These are phyloP conservation scores for Gyrodactylus salaris DNA, from an alignment of 1,140 invertebrate species.

Conservation along the genomic window DNA sequence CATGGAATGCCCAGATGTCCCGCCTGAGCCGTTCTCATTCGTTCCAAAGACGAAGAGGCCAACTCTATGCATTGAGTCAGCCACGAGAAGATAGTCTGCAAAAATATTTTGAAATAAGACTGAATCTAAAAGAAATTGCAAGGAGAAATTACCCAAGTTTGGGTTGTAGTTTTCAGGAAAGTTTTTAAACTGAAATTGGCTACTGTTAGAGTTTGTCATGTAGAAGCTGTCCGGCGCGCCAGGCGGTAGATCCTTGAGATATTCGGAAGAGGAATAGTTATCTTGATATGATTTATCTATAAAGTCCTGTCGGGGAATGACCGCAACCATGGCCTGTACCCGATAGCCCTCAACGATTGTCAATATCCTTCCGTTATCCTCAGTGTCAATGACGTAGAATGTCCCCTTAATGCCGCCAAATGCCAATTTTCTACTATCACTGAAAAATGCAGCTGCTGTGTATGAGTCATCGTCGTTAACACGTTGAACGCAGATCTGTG, in stretches of 20 bases:
- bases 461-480: conserved; percentile 5
- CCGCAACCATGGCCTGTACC: not conserved
- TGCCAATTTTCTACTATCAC: not conserved
- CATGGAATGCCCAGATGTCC: not conserved
- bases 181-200: not conserved
- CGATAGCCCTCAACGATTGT: not conserved
- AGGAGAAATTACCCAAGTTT: not conserved
- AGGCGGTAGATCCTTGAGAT: not conserved
- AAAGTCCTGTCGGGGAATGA: not conserved
- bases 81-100: not conserved
- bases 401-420: not conserved
- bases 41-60: not conserved
- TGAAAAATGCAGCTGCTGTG: not conserved
- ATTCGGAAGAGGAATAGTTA: not conserved
- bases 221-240: not conserved
- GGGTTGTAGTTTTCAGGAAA: not conserved
- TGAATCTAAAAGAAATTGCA: not conserved
- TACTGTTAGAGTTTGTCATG: not conserved
- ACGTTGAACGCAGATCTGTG: not conserved
- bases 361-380: not conserved
- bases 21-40: not conserved
- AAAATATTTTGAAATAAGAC: not conserved
- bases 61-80: not conserved
- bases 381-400: not conserved
- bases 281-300: not conserved